Base-by-base conservation (phyloP, 1,140 invertebrate species). In the Eupristina koningsbergeri region DNA sequence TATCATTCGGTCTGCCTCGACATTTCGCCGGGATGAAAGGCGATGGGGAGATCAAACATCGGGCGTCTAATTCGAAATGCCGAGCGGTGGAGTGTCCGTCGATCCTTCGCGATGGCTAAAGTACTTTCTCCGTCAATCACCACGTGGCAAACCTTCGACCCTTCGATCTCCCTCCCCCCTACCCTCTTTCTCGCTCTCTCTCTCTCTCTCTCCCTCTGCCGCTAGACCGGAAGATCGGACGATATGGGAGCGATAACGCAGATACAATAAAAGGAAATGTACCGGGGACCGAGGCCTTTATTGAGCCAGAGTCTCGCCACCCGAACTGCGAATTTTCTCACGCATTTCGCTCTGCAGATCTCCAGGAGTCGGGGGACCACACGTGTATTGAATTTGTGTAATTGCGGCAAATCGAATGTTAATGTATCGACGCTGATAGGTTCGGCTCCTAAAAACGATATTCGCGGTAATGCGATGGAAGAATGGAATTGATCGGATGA, bases 231-330 rank as follows among this genome's bases (percentile, higher is more conserved):
- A 85, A 82, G 75, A 85, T 82, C 80, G 53, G 53, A 45, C 53
- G 80, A 79, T 82, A 77, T 74, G 81, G 79, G 67, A 79, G 45
- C 84, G 84, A 85, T 81, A 85, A 82, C 80, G 36, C 84, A 58
- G 80, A 85, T 81, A 69, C 69, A 82, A 85, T 85, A 82, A 85
- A 85, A 85, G 80, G 80, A 85, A 82, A 85, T 64, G 61, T 50
- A 39, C 39, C 19, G 83, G 45, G 63, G 79, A 79, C 9, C 29
- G 31, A 31, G 26, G 64, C 61, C 80, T 80, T 84, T 80, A 84
- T 84, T 80, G 73, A 71, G 50, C 26, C 64, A 13, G 67, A n/a
- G 26, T 17, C n/a, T n/a, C n/a, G n/a, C 19, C 50, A 61, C 26
- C 15, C 45, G 26, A 45, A 75, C 63, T 82, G 84, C 61, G 76